A percentile compares a stretch with the other conserved stretches of the same genome.
Evolutionary conservation across 2,113 vertebrate genomes (phyloP).

Genomic region (Ellobius talpinus): DNA sequence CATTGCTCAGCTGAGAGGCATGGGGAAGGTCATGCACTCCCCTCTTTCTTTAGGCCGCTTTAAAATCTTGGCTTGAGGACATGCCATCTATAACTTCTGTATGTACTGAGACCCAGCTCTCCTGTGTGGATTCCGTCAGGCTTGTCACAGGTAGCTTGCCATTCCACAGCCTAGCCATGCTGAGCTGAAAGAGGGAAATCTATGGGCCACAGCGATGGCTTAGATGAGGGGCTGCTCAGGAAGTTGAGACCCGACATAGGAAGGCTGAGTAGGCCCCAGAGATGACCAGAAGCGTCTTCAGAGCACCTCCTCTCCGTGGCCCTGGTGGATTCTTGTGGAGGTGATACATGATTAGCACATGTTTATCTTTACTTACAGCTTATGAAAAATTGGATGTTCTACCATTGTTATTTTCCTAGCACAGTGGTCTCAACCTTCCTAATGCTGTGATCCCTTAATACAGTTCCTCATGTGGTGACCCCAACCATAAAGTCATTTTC

Average conservation of each 20-base stretch:
- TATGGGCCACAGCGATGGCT: background rate
- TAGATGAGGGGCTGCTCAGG: background rate
- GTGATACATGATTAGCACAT: background rate
- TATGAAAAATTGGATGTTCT: background rate
- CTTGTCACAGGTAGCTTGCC: background rate
- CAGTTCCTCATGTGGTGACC: background rate
- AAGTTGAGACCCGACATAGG: background rate
- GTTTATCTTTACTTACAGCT: background rate
- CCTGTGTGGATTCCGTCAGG: background rate
- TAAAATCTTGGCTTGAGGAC: background rate
- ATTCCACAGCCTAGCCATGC: too few species aligned
- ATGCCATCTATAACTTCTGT: background rate
- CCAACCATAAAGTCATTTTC: background rate
- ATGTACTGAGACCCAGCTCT: background rate
- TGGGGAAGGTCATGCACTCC: background rate
- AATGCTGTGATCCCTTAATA: background rate
- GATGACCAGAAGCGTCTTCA: background rate
- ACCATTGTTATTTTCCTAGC: background rate
- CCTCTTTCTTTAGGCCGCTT: background rate
- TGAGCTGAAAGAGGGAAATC: background rate
- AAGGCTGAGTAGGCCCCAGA: background rate
- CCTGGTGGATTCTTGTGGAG: background rate
- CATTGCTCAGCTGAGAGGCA: background rate
- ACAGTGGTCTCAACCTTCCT: background rate
- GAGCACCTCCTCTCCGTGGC: background rate